These are phyloP conservation scores for Lomographa bimaculata DNA, from an alignment of 2,888 invertebrate genomes.

Conservation along the genomic window DNA sequence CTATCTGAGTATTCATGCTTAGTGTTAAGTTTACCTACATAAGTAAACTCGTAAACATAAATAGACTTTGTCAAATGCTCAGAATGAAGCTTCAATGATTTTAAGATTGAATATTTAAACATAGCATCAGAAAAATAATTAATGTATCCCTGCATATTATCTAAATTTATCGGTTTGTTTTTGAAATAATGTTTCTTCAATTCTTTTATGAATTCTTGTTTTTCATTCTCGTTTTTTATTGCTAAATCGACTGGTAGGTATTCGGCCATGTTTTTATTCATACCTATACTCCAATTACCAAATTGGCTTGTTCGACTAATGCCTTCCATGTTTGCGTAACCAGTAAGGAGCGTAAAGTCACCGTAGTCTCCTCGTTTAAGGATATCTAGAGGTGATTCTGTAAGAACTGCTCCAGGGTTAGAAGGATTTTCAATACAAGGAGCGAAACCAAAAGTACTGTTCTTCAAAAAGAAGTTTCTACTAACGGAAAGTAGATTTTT, in stretches of 20 bases:
- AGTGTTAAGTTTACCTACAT: conserved; percentile 62
- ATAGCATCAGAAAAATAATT: conserved; percentile 73
- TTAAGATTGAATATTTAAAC: conserved; percentile 69
- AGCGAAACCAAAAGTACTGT: conserved; percentile 72
- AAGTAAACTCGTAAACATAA: conserved; percentile 69
- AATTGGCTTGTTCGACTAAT: conserved; percentile 64
- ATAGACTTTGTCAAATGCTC: conserved; percentile 46
- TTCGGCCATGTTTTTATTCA: conserved; percentile 64
- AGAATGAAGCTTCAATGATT: conserved; percentile 62
- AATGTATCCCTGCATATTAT: conserved; percentile 55
- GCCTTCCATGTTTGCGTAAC: conserved; percentile 74
- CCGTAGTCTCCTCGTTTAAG: conserved; percentile 53
- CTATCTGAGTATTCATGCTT: conserved; percentile 62
- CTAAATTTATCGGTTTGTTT: conserved; percentile 48
- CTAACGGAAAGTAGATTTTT: conserved; percentile 53
- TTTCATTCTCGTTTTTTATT: conserved; percentile 49
- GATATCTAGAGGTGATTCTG: conserved; percentile 63
- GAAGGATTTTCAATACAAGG: conserved; percentile 67
- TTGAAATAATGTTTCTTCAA: conserved; percentile 63
- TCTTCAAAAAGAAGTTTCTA: conserved; percentile 62
- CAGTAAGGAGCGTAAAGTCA: conserved; percentile 58
- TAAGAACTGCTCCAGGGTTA: conserved; percentile 58
- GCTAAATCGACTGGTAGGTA: conserved; percentile 67
- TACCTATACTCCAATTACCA: conserved; percentile 59
- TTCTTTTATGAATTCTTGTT: conserved; percentile 44